Base-by-base conservation (phyloP, 2,113 vertebrate genomes). In the Peromyscus polionotus region DNA sequence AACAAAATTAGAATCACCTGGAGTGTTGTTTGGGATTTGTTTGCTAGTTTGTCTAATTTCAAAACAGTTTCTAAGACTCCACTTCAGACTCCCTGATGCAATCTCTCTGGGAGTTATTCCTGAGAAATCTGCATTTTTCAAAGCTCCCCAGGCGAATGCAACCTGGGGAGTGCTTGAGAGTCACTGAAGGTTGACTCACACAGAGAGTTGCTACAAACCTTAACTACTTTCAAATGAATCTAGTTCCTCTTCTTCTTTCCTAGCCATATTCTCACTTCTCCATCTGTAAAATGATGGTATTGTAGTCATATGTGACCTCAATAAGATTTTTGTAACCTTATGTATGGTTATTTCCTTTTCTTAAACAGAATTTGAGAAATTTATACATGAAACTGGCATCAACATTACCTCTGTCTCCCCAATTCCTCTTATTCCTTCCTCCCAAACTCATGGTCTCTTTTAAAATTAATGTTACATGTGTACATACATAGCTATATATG, bases 1-100 rank as follows among this genome's bases (percentile, higher is more conserved):
- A 26, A 10, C 26, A 84, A 26, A 79, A 54, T 61, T 12, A 65
- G 75, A 91, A 89, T 88, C 54, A 73, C 16, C n/a, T n/a, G 2
- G 24, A 93, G 31, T 73, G 20, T 79, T 81, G 65, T 54, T 96
- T 70, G 39, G 28, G 28, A 28, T 81, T 81, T 86, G 11, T 68
- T 93, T 61, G 16, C 19, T 76, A 45, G 28, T 39, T 93, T 76
- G 10, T 68, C 65, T 87, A 24, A 61, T 91, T 96, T 72, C 89
- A 95, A 95, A 95, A 79, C 10, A n/a, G 2, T 68, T 81, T 88
- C 42, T 42, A 61, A 73, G 51, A 73, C 1, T 83, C 28, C 2
- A 73, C 3, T 10, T 16, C 31, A 88, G 11, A 87, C 42, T 17
- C 33, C 85, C 9, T 36, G 19, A 84, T 20, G n/a, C 5, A 51